Evolutionary conservation across 2,888 invertebrate species (phyloP).

Genomic region (Monopis laevigella): DNA sequence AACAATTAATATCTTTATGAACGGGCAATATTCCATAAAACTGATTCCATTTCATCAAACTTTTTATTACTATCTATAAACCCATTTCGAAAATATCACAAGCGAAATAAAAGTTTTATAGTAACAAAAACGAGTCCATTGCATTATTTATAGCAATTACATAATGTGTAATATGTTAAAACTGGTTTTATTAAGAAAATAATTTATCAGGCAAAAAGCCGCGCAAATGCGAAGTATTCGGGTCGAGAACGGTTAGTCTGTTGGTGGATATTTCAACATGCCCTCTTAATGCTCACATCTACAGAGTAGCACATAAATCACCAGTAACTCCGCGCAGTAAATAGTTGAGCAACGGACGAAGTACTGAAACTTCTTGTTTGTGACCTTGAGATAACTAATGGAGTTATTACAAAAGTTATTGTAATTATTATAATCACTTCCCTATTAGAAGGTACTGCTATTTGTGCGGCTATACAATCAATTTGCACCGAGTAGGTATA

Average conservation of each 20-base stretch:
- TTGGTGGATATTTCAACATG: constrained; percentile 24
- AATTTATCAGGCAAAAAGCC: constrained; percentile 30
- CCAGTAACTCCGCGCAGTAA: constrained; percentile 10
- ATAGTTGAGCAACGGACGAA: constrained; percentile 2
- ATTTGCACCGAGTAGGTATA: too few relatives aligned
- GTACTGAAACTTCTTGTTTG: neutral
- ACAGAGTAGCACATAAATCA: constrained; percentile 29
- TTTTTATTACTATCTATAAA: too few relatives aligned
- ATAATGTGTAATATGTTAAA: neutral
- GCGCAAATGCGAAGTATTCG: constrained; percentile 26
- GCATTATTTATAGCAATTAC: neutral
- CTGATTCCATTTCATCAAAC: too few relatives aligned
- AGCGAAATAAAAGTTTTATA: neutral
- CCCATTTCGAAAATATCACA: too few relatives aligned
- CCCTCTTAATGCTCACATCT: constrained; percentile 23
- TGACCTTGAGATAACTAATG: neutral
- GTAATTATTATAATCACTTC: neutral
- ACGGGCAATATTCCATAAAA: too few relatives aligned
- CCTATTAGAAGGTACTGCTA: too few relatives aligned
- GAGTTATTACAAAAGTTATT: too few relatives aligned
- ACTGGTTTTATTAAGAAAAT: constrained; percentile 25
- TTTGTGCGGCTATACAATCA: too few relatives aligned
- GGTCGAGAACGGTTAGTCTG: constrained; percentile 23
- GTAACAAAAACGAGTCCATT: neutral
- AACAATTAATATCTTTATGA: too few relatives aligned